Evolutionary conservation across 2,797 vertebrate species (phyloP), one percentile per base, ranked within the genome.

Genomic region (Chelon labrosus): DNA sequence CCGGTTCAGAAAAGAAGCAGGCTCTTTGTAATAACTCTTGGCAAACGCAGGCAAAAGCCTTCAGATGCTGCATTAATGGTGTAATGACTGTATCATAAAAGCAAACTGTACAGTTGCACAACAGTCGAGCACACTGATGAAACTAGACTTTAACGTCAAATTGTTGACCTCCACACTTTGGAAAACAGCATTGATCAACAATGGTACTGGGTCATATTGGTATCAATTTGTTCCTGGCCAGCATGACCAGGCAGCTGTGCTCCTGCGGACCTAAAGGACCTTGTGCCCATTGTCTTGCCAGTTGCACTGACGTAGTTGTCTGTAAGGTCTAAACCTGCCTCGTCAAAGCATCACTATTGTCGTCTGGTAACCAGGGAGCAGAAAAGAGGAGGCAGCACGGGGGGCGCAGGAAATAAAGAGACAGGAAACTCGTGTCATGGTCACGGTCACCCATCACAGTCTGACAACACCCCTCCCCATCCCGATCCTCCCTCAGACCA

Each of bases 371-470:
- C 63, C 69, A 67, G 41, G 63, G 74, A 82, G 80, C 46, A 71
- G 70, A n/a, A 51, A n/a, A 59, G 80, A 58, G 53, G 20, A 62
- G 75, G 64, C 35, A 38, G 19, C 0, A n/a, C n/a, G 47, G 17
- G 7, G 68, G 53, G 46, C 47, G 65, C 60, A 20, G 85, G 88
- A 90, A 90, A 82, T 79, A 74, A 73, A 86, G 78, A 85, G 88
- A 87, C 90, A 91, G 93, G 92, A 94, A 92, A 65, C 85, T 17
- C 59, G 80, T 85, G 89, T 91, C 91, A 92, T 25, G 88, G 90
- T 90, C 91, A 86, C 76, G 87, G 82, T 87, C 85, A 83, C 77
- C 82, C 83, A 53, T 86, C 75, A 77, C 1, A 5, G 78, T 82
- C 77, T 75, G 75, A 84, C 83, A 77, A 70, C 82, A 62, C 49